Percentiles rank a stretch among this genome's conserved stretches.
Evolutionary conservation across 2,888 invertebrate species (phyloP).

Genomic region (Apodemia hepburni): DNA sequence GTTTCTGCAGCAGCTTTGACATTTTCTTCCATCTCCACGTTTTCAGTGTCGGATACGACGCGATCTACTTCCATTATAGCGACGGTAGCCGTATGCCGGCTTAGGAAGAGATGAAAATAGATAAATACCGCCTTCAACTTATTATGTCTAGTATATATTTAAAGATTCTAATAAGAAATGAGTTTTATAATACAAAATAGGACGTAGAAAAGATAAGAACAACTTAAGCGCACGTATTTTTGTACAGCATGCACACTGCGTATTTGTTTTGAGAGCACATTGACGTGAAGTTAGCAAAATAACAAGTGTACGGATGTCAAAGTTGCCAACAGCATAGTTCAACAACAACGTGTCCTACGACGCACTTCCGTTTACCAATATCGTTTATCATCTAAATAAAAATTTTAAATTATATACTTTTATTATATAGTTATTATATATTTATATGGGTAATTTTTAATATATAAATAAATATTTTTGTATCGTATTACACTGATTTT

Average conservation of each 20-base stretch:
- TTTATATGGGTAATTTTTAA: no score
- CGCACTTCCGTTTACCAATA: not conserved
- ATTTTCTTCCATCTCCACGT: conserved; percentile 65
- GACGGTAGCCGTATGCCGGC: conserved; percentile 31
- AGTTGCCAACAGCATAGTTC: not conserved
- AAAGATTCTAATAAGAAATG: conserved; percentile 38
- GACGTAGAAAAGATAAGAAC: conserved; percentile 40
- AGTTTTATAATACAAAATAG: conserved; percentile 32
- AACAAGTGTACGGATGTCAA: conserved; percentile 38
- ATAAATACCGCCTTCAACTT: conserved; percentile 13
- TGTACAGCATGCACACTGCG: conserved; percentile 36
- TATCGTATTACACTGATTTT: not conserved
- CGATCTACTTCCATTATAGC: conserved; percentile 72
- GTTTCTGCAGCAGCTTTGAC: conserved; percentile 59
- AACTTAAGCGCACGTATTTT: conserved; percentile 41
- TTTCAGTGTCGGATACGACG: conserved; percentile 65
- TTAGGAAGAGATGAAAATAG: not conserved
- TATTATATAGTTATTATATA: no score
- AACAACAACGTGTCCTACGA: not conserved
- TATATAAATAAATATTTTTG: not conserved
- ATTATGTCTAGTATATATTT: conserved; percentile 26
- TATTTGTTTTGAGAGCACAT: conserved; percentile 71
- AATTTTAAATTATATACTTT: not conserved
- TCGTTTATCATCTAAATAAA: not conserved
- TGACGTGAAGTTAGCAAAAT: conserved; percentile 67